These are phyloP conservation scores for Scomber colias DNA, from an alignment of 2,113 vertebrate species.

Conservation along the genomic window DNA sequence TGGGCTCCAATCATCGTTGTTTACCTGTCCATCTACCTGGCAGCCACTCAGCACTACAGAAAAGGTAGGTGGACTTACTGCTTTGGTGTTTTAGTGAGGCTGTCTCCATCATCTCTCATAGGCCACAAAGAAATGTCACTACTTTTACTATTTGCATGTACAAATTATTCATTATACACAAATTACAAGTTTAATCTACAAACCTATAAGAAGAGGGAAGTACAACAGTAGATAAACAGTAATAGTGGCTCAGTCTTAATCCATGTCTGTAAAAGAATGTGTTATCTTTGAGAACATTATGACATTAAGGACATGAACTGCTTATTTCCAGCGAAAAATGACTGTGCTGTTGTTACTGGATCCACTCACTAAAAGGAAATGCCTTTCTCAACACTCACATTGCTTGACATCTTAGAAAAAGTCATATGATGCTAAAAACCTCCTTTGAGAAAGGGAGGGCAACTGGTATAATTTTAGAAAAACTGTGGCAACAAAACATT, in stretches of 20 bases:
- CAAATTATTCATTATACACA: not conserved
- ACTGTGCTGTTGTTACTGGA: constrained; percentile 60
- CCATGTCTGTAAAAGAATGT: constrained; percentile 27
- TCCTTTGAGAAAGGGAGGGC: not conserved
- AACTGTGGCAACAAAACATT: not conserved
- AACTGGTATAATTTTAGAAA: not conserved
- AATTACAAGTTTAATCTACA: not conserved
- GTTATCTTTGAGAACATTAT: constrained; percentile 12
- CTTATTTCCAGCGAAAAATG: constrained; percentile 41
- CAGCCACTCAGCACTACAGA: constrained; percentile 70
- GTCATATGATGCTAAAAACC: not conserved
- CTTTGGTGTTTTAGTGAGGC: not conserved
- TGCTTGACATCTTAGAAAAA: not conserved
- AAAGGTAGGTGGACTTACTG: constrained; percentile 73
- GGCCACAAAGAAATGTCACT: not conserved
- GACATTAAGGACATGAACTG: constrained; percentile 6
- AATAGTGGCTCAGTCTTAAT: not conserved
- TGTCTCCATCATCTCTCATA: not conserved
- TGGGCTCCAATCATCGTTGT: constrained; percentile 55
- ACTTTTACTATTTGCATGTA: not conserved
- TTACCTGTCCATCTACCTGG: constrained; percentile 63
- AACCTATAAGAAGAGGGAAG: not conserved
- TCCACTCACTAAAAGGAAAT: constrained; percentile 57
- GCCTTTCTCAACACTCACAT: constrained; percentile 48
- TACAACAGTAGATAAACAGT: not conserved